Evolutionary conservation across 1,140 invertebrate genomes (phyloP).

Genomic region (Danaus melanippus): DNA sequence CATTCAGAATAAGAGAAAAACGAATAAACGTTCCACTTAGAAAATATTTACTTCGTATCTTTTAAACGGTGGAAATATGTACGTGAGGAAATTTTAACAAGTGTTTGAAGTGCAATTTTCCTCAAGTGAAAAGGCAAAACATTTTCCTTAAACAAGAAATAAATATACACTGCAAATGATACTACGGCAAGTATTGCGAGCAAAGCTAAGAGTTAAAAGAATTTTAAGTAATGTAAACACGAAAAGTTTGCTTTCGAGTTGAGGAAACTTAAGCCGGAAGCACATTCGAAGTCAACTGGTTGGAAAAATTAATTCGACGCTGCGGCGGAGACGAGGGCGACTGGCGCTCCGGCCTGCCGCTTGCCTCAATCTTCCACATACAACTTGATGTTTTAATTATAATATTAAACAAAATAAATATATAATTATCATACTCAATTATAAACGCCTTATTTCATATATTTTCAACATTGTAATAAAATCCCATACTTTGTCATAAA

Average conservation of each 20-base stretch:
- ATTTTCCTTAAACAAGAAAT: slow-evolving; percentile 48
- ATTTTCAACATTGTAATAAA: too few species aligned
- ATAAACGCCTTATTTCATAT: too few species aligned
- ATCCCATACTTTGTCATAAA: too few species aligned
- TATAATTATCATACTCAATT: too few species aligned
- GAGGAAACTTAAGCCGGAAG: slow-evolving; percentile 58
- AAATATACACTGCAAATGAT: slow-evolving; percentile 48
- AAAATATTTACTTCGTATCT: slow-evolving; percentile 18
- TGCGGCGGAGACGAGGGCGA: slow-evolving; percentile 39
- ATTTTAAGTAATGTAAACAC: slow-evolving; percentile 67
- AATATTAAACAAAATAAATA: too few species aligned
- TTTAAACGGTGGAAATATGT: slow-evolving; percentile 27
- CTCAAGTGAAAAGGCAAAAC: slow-evolving; percentile 39
- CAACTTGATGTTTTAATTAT: too few species aligned
- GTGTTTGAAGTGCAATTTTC: slow-evolving; percentile 43
- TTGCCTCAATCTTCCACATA: slow-evolving; percentile 38
- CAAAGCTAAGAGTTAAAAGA: slow-evolving; percentile 61
- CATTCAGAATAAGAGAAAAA: too few species aligned
- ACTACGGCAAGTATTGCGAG: slow-evolving; percentile 55
- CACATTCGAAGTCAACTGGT: slow-evolving; percentile 64
- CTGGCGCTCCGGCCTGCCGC: slow-evolving; percentile 28
- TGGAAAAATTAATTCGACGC: slow-evolving; percentile 67
- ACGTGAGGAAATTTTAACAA: slow-evolving; percentile 34
- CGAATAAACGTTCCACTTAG: too few species aligned
- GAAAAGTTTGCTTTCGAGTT: slow-evolving; percentile 68